A percentile compares a stretch with the other conserved stretches of the same genome.
Evolutionary conservation across 2,797 vertebrate genomes (phyloP).

Genomic region (Zalophus californianus): DNA sequence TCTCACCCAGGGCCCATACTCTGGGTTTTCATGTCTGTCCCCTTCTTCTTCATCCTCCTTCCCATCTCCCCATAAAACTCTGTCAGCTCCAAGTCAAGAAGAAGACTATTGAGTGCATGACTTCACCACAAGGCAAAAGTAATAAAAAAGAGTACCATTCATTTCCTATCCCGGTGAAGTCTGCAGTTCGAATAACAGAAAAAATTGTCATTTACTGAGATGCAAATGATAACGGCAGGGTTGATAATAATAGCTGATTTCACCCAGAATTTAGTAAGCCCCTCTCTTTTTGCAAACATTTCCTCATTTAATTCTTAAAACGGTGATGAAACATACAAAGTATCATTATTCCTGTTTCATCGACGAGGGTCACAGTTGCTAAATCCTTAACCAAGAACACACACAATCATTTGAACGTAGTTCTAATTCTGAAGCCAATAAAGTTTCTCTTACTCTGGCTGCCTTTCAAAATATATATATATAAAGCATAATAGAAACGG

Average conservation of each 20-base stretch:
- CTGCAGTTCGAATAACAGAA: conserved; percentile 30
- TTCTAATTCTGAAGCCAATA: neutral
- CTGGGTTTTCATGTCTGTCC: neutral
- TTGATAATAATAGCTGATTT: neutral
- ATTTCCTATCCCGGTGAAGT: neutral
- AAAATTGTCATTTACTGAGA: neutral
- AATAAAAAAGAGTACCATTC: neutral
- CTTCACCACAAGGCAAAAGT: neutral
- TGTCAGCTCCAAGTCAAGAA: neutral
- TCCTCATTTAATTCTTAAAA: neutral
- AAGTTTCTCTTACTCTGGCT: neutral
- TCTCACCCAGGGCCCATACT: neutral
- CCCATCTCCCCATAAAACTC: neutral
- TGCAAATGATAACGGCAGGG: neutral
- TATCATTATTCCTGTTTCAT: neutral
- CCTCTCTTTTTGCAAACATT: neutral
- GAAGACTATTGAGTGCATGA: neutral
- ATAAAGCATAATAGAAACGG: neutral
- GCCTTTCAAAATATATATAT: neutral
- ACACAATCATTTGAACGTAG: neutral
- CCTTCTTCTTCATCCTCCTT: neutral
- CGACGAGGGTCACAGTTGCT: neutral
- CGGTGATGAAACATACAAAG: neutral
- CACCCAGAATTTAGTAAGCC: neutral
- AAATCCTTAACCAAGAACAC: neutral